Percentiles rank a stretch among this genome's conserved stretches.
phyloP scores from a whole-genome alignment of 2,888 invertebrate species.

The Spisula subtruncata region DNA sequence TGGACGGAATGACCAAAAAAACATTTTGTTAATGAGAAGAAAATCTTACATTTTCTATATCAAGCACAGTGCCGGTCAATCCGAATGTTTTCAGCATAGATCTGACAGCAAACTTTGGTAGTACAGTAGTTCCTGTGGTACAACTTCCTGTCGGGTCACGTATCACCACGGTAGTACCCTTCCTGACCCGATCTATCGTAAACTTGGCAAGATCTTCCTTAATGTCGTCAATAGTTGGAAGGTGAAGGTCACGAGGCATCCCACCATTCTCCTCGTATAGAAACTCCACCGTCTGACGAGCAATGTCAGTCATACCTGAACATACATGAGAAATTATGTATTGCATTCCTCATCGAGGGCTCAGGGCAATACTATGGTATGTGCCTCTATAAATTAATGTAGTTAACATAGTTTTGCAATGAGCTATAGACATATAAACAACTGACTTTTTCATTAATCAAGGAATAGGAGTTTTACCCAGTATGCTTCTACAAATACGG shows the following conservation, averaged over 20 bases:
- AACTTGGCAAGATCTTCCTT: slow-evolving; percentile 87
- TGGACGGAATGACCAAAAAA: no score
- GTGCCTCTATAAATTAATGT: no score
- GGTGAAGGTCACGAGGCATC: slow-evolving; percentile 87
- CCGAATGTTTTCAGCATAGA: slow-evolving; percentile 87
- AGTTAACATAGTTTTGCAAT: no score
- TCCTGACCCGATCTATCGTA: slow-evolving; percentile 87
- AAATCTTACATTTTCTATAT: slow-evolving; percentile 84
- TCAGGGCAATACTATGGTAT: no score
- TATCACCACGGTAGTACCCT: slow-evolving; percentile 87
- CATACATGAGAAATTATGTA: not conserved
- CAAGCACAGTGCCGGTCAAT: slow-evolving; percentile 87
- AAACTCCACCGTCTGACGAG: slow-evolving; percentile 88
- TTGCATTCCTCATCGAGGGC: no score
- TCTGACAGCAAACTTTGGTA: slow-evolving; percentile 87
- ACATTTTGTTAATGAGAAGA: not conserved
- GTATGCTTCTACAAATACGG: no score
- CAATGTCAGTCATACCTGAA: slow-evolving; percentile 88
- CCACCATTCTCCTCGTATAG: slow-evolving; percentile 88
- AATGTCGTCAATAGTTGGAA: slow-evolving; percentile 88
- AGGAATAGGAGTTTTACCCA: no score
- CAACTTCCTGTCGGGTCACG: slow-evolving; percentile 77
- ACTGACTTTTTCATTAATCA: no score
- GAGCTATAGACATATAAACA: no score
- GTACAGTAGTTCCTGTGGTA: slow-evolving; percentile 78